phyloP scores from a whole-genome alignment of 2,888 invertebrate species.

The Ryuthela nishihirai region DNA sequence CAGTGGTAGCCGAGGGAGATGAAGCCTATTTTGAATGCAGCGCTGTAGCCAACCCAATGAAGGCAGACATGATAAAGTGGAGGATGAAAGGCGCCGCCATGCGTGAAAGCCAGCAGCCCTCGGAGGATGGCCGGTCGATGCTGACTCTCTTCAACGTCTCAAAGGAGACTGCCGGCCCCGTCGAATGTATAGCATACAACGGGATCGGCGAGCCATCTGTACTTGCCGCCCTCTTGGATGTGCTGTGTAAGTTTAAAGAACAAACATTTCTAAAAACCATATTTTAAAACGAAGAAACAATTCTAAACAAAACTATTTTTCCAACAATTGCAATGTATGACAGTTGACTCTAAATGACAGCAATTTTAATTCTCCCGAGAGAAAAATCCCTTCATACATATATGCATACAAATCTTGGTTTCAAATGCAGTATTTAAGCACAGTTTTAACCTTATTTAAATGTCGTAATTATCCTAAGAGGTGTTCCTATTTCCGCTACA shows the following conservation, averaged over 20 bases:
- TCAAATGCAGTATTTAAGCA: too few relatives aligned
- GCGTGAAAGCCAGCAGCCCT: neutral
- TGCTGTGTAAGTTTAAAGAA: slow-evolving; percentile 29
- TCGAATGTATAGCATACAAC: slow-evolving; percentile 39
- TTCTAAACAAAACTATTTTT: too few relatives aligned
- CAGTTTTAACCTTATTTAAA: too few relatives aligned
- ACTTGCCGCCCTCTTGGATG: slow-evolving; percentile 16
- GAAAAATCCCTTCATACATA: too few relatives aligned
- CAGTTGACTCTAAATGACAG: too few relatives aligned
- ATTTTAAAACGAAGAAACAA: too few relatives aligned
- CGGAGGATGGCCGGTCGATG: slow-evolving; percentile 5
- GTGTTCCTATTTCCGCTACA: too few relatives aligned
- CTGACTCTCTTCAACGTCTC: slow-evolving; percentile 23
- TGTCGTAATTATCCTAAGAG: too few relatives aligned
- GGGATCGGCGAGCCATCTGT: slow-evolving; percentile 34
- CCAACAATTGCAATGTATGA: too few relatives aligned
- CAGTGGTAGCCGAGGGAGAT: slow-evolving; percentile 67
- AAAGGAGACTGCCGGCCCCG: slow-evolving; percentile 26
- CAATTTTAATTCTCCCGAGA: too few relatives aligned
- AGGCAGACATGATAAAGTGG: slow-evolving; percentile 79
- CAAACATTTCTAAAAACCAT: too few relatives aligned
- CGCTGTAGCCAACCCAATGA: slow-evolving; percentile 80
- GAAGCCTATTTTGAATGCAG: slow-evolving; percentile 77
- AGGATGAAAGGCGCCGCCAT: slow-evolving; percentile 55
- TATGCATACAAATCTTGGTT: too few relatives aligned